phyloP scores from a whole-genome alignment of 2,113 vertebrate genomes.

The Chiloscyllium plagiosum region DNA sequence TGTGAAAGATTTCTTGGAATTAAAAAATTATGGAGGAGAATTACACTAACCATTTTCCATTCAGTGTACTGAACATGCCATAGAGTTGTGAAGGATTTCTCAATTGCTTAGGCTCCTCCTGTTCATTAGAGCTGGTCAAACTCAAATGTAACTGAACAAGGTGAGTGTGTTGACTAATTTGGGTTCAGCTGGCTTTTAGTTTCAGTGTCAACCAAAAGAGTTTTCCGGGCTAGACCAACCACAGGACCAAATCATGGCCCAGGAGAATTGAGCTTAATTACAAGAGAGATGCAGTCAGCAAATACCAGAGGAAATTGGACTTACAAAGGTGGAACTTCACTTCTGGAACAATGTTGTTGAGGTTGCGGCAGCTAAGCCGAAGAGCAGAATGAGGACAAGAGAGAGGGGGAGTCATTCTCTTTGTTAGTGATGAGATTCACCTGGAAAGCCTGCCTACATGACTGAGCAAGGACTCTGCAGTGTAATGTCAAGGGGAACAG shows the following conservation, averaged over 20 bases:
- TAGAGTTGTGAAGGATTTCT: neutral
- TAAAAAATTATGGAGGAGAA: slow-evolving; percentile 16
- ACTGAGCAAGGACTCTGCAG: neutral
- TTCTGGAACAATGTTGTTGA: neutral
- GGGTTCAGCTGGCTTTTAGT: neutral
- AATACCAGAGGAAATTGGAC: neutral
- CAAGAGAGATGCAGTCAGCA: neutral
- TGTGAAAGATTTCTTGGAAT: neutral
- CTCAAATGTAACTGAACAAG: neutral
- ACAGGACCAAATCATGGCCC: neutral
- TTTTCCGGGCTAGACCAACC: neutral
- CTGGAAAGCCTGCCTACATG: neutral
- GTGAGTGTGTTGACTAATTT: neutral
- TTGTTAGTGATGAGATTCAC: neutral
- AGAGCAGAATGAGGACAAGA: neutral
- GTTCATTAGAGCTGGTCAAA: neutral
- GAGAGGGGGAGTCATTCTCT: neutral
- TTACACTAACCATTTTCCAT: neutral
- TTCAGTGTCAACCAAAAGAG: neutral
- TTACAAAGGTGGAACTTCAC: neutral
- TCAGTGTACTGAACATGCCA: neutral
- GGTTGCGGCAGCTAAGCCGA: neutral
- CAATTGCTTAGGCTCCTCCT: neutral
- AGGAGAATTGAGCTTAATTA: neutral
- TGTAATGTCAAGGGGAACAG: neutral